Conservation (phyloP, 2,113 vertebrate genomes). For the Dicentrarchus labrax region DNA sequence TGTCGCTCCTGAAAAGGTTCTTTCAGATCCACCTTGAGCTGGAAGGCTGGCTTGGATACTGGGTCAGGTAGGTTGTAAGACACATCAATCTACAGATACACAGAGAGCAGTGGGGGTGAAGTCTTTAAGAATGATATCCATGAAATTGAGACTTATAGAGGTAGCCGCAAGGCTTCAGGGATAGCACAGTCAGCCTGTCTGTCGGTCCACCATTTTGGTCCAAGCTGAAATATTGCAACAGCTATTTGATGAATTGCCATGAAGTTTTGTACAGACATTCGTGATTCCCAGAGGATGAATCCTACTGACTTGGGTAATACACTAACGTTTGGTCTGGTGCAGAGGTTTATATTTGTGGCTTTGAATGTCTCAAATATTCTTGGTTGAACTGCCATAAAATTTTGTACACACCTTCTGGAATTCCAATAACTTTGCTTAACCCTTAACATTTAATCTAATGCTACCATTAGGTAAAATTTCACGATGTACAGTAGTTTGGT, state of each 20-base stretch:
- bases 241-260: neutral
- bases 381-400: neutral
- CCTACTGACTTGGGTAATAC: neutral
- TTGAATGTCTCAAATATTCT: neutral
- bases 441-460: neutral
- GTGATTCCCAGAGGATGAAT: neutral
- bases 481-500: too few species aligned
- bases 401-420: neutral
- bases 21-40: constrained; percentile 90
- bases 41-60: constrained; percentile 91
- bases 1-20: constrained; percentile 85
- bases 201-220: neutral
- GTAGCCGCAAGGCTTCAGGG: neutral
- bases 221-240: neutral
- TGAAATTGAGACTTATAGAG: neutral
- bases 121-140: neutral
- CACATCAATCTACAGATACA: constrained; percentile 88
- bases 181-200: neutral
- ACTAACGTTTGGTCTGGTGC: neutral
- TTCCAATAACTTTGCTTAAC: neutral
- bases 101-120: neutral
- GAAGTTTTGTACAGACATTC: neutral
- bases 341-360: neutral
- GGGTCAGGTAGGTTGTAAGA: constrained; percentile 94
- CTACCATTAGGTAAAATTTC: neutral